phyloP scores from a whole-genome alignment of 2,113 vertebrate species.

The Anhinga anhinga region DNA sequence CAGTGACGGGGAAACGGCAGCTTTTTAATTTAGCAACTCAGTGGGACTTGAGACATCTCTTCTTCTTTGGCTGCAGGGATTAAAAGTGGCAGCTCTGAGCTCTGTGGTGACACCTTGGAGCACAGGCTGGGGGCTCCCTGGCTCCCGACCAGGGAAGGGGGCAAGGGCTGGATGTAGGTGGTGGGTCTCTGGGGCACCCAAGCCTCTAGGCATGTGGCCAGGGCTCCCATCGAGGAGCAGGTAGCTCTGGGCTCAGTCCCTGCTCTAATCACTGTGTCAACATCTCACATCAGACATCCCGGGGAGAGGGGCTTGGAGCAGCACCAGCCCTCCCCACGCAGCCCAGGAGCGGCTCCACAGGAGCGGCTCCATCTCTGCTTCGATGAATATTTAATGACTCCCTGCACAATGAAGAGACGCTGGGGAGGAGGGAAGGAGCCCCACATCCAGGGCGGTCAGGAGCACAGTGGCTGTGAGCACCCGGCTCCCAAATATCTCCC shows the following conservation, averaged over 20 bases:
- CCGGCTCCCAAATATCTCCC: neutral
- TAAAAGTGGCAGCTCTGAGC: neutral
- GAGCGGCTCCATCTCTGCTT: neutral
- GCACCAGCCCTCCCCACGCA: neutral
- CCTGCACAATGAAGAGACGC: neutral
- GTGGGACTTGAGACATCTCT: neutral
- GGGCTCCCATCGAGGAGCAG: neutral
- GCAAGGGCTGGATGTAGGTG: neutral
- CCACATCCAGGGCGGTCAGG: neutral
- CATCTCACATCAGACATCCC: neutral
- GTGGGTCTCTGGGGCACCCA: neutral
- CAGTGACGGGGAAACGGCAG: neutral
- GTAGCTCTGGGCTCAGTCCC: neutral
- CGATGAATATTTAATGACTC: constrained; percentile 48
- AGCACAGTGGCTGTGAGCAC: neutral
- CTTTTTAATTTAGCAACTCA: neutral
- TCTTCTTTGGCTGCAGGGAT: neutral
- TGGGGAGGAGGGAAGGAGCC: neutral
- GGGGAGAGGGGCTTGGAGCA: neutral
- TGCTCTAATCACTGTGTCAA: constrained; percentile 19
- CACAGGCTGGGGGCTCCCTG: neutral
- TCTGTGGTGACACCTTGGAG: neutral
- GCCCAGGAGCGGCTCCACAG: fast-evolving
- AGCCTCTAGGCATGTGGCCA: fast-evolving
- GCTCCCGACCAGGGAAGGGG: fast-evolving